A percentile compares a stretch with the other conserved stretches of the same genome.
phyloP scores from a whole-genome alignment of 2,888 invertebrate species.

The Himalopsyche kuldschensis region DNA sequence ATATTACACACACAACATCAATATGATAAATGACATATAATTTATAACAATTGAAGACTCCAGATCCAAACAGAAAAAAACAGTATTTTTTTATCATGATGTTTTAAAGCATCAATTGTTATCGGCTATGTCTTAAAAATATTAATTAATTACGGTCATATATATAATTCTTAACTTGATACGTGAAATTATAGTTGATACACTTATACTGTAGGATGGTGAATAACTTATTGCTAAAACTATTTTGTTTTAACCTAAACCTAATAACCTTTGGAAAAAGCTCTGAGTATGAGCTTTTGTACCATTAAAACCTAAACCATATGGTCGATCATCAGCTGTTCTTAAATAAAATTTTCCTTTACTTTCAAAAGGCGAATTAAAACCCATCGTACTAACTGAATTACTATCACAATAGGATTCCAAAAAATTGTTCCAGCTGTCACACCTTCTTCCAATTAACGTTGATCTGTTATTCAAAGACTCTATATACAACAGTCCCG shows the following conservation, averaged over 20 bases:
- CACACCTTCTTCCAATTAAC: conserved; percentile 42
- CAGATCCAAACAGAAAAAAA: too few relatives aligned
- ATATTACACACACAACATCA: too few relatives aligned
- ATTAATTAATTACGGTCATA: too few relatives aligned
- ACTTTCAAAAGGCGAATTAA: conserved; percentile 52
- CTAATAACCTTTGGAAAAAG: background rate
- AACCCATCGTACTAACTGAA: conserved; percentile 51
- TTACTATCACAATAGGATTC: conserved; percentile 49
- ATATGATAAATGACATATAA: too few relatives aligned
- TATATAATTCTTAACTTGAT: too few relatives aligned
- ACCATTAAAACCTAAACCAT: conserved; percentile 53
- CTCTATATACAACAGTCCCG: conserved; percentile 53
- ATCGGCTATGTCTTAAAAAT: too few relatives aligned
- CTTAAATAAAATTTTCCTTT: conserved; percentile 55
- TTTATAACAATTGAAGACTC: too few relatives aligned
- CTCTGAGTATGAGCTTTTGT: conserved; percentile 42
- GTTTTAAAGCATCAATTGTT: too few relatives aligned
- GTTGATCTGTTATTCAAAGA: conserved; percentile 7
- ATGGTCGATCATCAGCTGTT: conserved; percentile 50
- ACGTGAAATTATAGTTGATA: too few relatives aligned
- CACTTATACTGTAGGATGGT: too few relatives aligned
- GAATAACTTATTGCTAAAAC: background rate
- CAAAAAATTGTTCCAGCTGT: conserved; percentile 50
- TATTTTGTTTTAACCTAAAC: background rate
- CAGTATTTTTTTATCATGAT: too few relatives aligned